Percentiles rank a stretch among this genome's conserved stretches.
These are phyloP conservation scores for Saccostrea echinata DNA, from an alignment of 1,140 invertebrate genomes.

Conservation along the genomic window DNA sequence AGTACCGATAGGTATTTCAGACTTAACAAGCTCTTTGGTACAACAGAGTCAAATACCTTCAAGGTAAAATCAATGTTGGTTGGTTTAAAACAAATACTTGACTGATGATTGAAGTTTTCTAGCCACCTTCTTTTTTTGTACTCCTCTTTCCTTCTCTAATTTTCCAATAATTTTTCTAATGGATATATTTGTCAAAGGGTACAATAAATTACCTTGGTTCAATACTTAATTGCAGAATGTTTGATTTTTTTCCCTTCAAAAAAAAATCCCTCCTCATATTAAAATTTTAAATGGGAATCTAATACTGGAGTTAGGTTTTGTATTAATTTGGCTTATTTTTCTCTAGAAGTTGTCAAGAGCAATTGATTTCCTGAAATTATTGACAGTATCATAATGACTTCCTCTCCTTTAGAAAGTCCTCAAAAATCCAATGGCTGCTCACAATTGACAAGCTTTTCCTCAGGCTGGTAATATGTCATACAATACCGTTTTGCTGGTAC, in stretches of 20 bases:
- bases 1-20: neutral
- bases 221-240: constrained; percentile 27
- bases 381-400: constrained; percentile 14
- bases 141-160: neutral
- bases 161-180: neutral
- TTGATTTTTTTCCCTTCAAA: neutral
- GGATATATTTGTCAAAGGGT: constrained; percentile 10
- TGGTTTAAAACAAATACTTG: neutral
- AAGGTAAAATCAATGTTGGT: neutral
- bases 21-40: neutral
- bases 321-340: neutral
- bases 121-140: neutral
- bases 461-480: neutral
- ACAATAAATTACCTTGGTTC: neutral
- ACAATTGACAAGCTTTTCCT: neutral
- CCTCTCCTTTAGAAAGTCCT: neutral
- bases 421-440: neutral
- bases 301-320: neutral
- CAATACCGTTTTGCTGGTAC: neutral
- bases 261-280: neutral
- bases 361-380: neutral
- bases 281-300: constrained; percentile 15
- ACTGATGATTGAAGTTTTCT: neutral
- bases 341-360: neutral
- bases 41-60: neutral